A percentile compares a stretch with the other conserved stretches of the same genome.
Conservation (phyloP, 2,797 vertebrate genomes). For the Anguilla anguilla region DNA sequence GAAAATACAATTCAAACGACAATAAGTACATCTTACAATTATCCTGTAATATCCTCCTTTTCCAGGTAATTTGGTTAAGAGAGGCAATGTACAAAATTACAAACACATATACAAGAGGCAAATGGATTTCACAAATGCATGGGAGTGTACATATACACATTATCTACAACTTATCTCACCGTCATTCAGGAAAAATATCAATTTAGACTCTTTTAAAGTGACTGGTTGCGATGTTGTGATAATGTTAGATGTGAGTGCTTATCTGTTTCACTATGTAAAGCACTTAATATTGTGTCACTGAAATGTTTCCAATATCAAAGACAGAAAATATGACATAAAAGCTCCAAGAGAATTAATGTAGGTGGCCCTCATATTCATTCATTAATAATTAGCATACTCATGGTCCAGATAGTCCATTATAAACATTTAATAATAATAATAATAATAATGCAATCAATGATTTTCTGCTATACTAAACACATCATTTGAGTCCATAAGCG, state of each 20-base stretch:
- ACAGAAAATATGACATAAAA: not conserved
- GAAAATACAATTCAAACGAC: slow-evolving; percentile 26
- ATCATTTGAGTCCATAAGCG: not conserved
- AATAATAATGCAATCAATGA: not conserved
- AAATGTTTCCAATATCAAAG: not conserved
- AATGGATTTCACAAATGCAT: not conserved
- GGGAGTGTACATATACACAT: not conserved
- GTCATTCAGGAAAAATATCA: not conserved
- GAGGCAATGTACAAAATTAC: not conserved
- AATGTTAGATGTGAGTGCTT: not conserved
- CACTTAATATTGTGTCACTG: slow-evolving; percentile 1
- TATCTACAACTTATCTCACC: not conserved
- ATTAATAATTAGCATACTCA: not conserved
- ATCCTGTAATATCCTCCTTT: not conserved
- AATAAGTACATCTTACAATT: slow-evolving; percentile 9
- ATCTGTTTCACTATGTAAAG: not conserved
- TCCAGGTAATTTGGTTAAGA: not conserved
- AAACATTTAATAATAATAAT: not conserved
- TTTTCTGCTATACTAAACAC: not conserved
- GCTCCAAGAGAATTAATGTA: not conserved
- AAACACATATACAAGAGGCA: not conserved
- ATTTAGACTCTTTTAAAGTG: not conserved
- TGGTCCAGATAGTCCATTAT: not conserved
- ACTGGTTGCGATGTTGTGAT: not conserved
- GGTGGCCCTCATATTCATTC: not conserved